A percentile compares a stretch with the other conserved stretches of the same genome.
Evolutionary conservation across 2,888 invertebrate species (phyloP).

Genomic region (Cosmopolites sordidus): DNA sequence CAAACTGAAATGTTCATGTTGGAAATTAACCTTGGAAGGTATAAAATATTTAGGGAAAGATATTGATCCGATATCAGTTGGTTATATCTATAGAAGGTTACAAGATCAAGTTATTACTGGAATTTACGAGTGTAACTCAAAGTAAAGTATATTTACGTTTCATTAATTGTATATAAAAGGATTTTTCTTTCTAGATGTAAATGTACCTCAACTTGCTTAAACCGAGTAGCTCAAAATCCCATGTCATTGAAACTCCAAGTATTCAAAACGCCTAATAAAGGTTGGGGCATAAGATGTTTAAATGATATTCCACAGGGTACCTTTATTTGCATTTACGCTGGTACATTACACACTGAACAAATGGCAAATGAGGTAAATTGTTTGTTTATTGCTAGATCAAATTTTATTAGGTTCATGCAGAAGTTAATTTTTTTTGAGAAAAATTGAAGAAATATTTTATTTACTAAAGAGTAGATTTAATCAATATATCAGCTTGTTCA

Average conservation of each 20-base stretch:
- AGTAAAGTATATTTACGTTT: too few species aligned
- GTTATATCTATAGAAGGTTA: slow-evolving; percentile 80
- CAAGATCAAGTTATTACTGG: slow-evolving; percentile 84
- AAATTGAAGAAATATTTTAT: too few species aligned
- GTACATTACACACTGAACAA: slow-evolving; percentile 85
- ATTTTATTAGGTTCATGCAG: too few species aligned
- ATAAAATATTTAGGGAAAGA: slow-evolving; percentile 39
- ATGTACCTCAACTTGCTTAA: slow-evolving; percentile 81
- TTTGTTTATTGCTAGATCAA: too few species aligned
- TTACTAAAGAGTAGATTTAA: too few species aligned
- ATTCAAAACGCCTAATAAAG: slow-evolving; percentile 89
- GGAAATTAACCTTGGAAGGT: slow-evolving; percentile 82
- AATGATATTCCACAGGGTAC: slow-evolving; percentile 94
- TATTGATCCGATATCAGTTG: slow-evolving; percentile 56
- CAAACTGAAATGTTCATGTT: slow-evolving; percentile 82
- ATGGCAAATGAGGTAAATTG: slow-evolving; percentile 78
- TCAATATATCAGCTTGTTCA: too few species aligned
- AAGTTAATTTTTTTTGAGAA: too few species aligned
- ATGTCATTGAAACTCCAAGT: slow-evolving; percentile 85
- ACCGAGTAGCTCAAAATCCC: slow-evolving; percentile 93
- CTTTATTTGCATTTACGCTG: slow-evolving; percentile 95
- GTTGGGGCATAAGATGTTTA: slow-evolving; percentile 94
- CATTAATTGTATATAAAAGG: not conserved
- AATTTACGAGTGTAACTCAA: slow-evolving; percentile 92
- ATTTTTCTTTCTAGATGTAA: slow-evolving; percentile 67